Conservation (phyloP, 2,113 vertebrate species). For the Etheostoma spectabile region DNA sequence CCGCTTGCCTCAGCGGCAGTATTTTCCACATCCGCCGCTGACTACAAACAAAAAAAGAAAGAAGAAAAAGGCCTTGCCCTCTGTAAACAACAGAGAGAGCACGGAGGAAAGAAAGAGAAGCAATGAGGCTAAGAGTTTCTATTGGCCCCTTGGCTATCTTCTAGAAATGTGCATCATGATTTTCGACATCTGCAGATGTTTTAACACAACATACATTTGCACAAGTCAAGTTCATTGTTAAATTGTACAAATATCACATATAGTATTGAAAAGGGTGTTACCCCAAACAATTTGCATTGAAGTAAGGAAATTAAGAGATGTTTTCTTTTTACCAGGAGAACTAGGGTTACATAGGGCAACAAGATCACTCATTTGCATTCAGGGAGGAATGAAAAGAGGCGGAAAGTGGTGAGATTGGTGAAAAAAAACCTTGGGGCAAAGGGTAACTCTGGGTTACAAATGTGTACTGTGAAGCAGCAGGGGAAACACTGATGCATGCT, state of each 20-base stretch:
- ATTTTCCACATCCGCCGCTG: conserved; percentile 86
- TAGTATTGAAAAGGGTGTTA: background rate
- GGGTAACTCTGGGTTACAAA: conserved; percentile 67
- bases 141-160: conserved; percentile 11
- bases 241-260: background rate
- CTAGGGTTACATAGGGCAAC: background rate
- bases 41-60: conserved; percentile 80
- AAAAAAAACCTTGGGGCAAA: conserved; percentile 35
- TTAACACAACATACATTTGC: background rate
- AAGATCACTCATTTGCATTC: conserved; percentile 26
- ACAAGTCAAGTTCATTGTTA: background rate
- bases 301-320: background rate
- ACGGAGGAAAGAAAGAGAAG: conserved; percentile 21
- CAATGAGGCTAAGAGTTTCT: conserved; percentile 7
- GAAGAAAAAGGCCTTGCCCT: conserved; percentile 64
- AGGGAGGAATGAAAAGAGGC: background rate
- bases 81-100: conserved; percentile 58
- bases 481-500: conserved; percentile 74
- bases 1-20: conserved; percentile 82
- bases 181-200: background rate
- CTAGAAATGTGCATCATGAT: conserved; percentile 2
- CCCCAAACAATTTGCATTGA: background rate
- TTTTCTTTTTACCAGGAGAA: background rate
- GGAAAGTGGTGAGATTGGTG: conserved; percentile 13
- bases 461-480: conserved; percentile 51